Evolutionary conservation across 2,113 vertebrate species (phyloP).

Genomic region (Gadus macrocephalus): DNA sequence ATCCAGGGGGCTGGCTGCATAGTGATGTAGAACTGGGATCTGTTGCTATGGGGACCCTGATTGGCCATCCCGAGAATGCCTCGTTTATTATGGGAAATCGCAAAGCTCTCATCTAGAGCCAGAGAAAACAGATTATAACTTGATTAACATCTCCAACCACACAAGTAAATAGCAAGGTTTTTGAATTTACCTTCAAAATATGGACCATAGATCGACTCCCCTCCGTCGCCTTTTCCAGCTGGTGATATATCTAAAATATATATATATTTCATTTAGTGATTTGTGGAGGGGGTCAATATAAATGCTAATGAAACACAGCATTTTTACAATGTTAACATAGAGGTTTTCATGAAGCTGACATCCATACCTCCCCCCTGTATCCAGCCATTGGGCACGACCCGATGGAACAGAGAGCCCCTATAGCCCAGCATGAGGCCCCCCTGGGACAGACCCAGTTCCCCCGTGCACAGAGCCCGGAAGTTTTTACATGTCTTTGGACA

Average conservation of each 20-base stretch:
- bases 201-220: constrained; percentile 83
- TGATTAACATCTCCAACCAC: not conserved
- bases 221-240: constrained; percentile 72
- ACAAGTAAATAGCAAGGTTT: not conserved
- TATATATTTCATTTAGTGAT: not conserved
- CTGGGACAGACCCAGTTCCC: constrained; percentile 62
- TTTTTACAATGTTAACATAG: not conserved
- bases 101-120: constrained; percentile 81
- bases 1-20: constrained; percentile 80
- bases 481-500: constrained; percentile 88
- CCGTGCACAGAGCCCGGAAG: constrained; percentile 79
- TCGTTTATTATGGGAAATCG: constrained; percentile 76
- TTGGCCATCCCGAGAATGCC: constrained; percentile 85
- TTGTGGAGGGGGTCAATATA: no score
- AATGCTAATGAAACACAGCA: not conserved
- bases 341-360: not conserved
- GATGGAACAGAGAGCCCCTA: constrained; percentile 80
- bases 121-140: not conserved
- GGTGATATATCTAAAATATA: constrained; percentile 74
- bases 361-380: constrained; percentile 86
- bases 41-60: constrained; percentile 82
- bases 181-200: constrained; percentile 76
- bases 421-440: constrained; percentile 73
- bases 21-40: constrained; percentile 87
- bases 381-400: constrained; percentile 82